Conservation (phyloP, 2,888 invertebrate species). For the Aplocera efformata region DNA sequence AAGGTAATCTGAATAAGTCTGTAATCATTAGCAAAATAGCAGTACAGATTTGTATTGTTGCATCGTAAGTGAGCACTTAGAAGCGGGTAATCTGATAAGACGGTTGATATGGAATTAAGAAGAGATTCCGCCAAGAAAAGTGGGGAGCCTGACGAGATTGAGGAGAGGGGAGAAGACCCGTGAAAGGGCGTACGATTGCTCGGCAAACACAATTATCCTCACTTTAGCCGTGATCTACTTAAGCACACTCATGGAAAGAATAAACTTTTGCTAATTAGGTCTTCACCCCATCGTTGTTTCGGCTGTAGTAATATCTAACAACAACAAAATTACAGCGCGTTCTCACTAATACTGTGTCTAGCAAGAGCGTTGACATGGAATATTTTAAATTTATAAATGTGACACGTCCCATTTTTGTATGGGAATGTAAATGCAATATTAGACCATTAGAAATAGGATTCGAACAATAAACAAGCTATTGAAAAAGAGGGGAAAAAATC, state of each 20-base stretch:
- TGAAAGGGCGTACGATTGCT: slow-evolving; percentile 30
- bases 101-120: slow-evolving; percentile 41
- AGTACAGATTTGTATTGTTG: slow-evolving; percentile 14
- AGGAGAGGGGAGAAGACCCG: slow-evolving; percentile 20
- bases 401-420: too few species aligned
- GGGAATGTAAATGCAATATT: too few species aligned
- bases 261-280: slow-evolving; percentile 16
- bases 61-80: slow-evolving; percentile 25
- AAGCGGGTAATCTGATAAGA: slow-evolving; percentile 40
- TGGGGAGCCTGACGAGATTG: slow-evolving; percentile 18
- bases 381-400: too few species aligned
- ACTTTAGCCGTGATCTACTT: slow-evolving; percentile 40
- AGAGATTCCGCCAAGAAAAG: slow-evolving; percentile 34
- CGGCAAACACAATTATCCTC: slow-evolving; percentile 46
- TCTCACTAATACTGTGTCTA: too few species aligned
- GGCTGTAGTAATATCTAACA: too few species aligned
- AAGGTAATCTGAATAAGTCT: too few species aligned
- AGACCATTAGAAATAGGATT: too few species aligned
- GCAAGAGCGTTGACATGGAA: too few species aligned
- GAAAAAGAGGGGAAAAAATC: too few species aligned
- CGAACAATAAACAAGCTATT: too few species aligned
- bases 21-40: too few species aligned
- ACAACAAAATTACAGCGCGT: too few species aligned
- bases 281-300: background rate
- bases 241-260: slow-evolving; percentile 17